Conservation (phyloP, 2,797 vertebrate genomes). For the Serranus cabrilla region DNA sequence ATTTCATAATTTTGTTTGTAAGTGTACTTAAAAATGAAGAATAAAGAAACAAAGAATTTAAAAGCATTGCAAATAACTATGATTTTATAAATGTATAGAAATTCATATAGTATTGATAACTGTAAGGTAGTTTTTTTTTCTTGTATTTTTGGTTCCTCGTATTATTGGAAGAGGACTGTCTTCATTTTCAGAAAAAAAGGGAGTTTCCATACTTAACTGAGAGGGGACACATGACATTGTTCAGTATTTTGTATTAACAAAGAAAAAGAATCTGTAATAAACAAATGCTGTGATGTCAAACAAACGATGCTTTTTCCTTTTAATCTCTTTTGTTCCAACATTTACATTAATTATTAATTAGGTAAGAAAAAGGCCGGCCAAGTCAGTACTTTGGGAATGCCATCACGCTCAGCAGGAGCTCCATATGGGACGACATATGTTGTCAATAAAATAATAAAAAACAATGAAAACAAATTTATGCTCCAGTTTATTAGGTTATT, state of each 20-base stretch:
- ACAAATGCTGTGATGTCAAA: constrained; percentile 77
- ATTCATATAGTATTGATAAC: constrained; percentile 71
- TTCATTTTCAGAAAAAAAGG: constrained; percentile 77
- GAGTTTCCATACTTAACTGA: constrained; percentile 67
- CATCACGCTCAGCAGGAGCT: neutral
- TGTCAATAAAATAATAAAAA: constrained; percentile 33
- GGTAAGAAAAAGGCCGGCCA: constrained; percentile 30
- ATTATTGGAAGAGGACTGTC: constrained; percentile 55
- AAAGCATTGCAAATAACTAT: constrained; percentile 75
- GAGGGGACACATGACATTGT: constrained; percentile 64
- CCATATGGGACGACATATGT: neutral
- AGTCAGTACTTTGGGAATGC: constrained; percentile 20
- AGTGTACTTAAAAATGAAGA: constrained; percentile 86
- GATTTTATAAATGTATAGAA: constrained; percentile 83
- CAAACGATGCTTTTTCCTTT: constrained; percentile 37
- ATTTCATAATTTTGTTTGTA: constrained; percentile 78
- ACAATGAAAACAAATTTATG: neutral
- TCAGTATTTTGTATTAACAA: constrained; percentile 80
- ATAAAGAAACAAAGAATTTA: constrained; percentile 77
- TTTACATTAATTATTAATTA: constrained; percentile 24
- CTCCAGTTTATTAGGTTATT: neutral
- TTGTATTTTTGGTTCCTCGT: constrained; percentile 58
- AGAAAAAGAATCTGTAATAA: constrained; percentile 71
- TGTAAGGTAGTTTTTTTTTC: constrained; percentile 65
- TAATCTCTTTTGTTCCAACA: constrained; percentile 20